These are phyloP conservation scores for Pterocles gutturalis DNA, from an alignment of 2,113 vertebrate genomes.

Conservation along the genomic window DNA sequence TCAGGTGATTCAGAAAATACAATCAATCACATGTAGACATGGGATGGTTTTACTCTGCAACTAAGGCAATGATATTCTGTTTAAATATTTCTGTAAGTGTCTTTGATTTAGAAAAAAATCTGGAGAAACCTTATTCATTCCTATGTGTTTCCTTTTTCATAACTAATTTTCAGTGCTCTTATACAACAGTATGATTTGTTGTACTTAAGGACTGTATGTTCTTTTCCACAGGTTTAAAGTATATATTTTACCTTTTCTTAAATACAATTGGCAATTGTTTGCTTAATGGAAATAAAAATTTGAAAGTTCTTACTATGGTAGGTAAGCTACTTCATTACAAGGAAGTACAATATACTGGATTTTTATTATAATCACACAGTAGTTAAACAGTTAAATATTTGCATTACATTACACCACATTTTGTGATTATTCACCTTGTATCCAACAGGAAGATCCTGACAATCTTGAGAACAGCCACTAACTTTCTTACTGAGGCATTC, in stretches of 20 bases:
- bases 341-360: not conserved
- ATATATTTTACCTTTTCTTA: not conserved
- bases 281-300: not conserved
- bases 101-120: not conserved
- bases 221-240: not conserved
- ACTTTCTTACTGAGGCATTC: constrained; percentile 94
- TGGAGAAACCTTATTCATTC: not conserved
- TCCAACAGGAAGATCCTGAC: constrained; percentile 91
- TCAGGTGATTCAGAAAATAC: not conserved
- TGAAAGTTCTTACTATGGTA: not conserved
- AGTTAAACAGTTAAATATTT: not conserved
- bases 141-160: not conserved
- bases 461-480: constrained; percentile 96
- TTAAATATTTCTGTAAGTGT: not conserved
- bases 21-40: not conserved
- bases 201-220: not conserved
- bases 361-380: not conserved
- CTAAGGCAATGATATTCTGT: not conserved
- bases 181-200: not conserved
- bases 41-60: not conserved
- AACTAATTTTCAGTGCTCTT: not conserved
- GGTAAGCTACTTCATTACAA: not conserved
- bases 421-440: constrained; percentile 88
- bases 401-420: not conserved
- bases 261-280: not conserved